phyloP scores from a whole-genome alignment of 2,888 invertebrate genomes.

The Polydesmus complanatus region DNA sequence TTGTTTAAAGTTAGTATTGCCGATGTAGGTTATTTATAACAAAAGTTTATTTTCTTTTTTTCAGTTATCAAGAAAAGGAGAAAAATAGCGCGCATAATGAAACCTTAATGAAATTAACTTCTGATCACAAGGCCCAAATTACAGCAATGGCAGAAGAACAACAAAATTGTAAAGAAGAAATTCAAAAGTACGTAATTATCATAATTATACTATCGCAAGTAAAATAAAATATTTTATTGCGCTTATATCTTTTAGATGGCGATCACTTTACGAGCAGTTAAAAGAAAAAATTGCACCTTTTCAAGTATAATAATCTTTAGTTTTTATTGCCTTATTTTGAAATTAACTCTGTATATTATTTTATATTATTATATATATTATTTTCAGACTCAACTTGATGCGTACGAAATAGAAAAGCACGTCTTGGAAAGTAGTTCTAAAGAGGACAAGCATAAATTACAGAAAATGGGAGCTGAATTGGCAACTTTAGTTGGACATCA shows the following conservation, averaged over 20 bases:
- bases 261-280: conserved; percentile 26
- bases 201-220: not conserved
- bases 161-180: not conserved
- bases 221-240: too few species aligned
- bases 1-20: not conserved
- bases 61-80: not conserved
- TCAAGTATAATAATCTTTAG: conserved; percentile 17
- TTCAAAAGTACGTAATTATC: not conserved
- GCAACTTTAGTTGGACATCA: conserved; percentile 48
- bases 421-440: conserved; percentile 1
- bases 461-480: conserved; percentile 42
- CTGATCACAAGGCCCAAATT: too few species aligned
- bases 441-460: conserved; percentile 1
- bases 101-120: not conserved
- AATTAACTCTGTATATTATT: not conserved
- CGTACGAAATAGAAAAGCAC: conserved; percentile 31
- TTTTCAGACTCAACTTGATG: conserved; percentile 37
- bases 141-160: not conserved
- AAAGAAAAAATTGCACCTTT: conserved; percentile 29
- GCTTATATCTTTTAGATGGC: conserved; percentile 14
- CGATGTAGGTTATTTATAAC: not conserved
- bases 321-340: not conserved
- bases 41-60: not conserved
- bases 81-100: not conserved
- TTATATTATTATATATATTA: conserved; percentile 25